Conservation (phyloP, 2,797 vertebrate species). For the Hylomyscus alleni region DNA sequence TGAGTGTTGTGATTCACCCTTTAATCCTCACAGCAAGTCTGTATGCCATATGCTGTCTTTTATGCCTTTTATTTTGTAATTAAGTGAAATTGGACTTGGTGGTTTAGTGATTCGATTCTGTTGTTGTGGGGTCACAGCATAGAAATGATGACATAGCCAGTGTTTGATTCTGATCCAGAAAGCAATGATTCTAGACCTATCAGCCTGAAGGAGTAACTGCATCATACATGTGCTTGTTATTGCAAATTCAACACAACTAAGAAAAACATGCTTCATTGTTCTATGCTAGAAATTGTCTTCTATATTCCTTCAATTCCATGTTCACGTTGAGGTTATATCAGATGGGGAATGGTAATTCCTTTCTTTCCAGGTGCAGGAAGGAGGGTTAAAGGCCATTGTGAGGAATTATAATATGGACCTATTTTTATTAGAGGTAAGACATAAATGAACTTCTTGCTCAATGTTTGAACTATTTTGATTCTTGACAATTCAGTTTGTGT, state of each 20-base stretch:
- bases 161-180: neutral
- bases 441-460: neutral
- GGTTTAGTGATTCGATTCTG: neutral
- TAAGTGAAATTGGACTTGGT: neutral
- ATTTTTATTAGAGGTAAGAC: neutral
- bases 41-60: neutral
- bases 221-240: neutral
- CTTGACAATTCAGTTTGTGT: neutral
- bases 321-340: neutral
- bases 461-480: slow-evolving; percentile 9
- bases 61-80: neutral
- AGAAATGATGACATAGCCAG: neutral
- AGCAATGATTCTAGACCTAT: neutral
- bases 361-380: neutral
- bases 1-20: neutral
- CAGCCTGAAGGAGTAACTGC: neutral
- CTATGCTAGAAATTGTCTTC: neutral
- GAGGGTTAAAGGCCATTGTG: neutral
- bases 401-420: neutral
- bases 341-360: neutral
- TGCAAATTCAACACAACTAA: slow-evolving; percentile 10
- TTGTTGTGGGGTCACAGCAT: neutral
- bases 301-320: neutral
- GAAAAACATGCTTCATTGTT: neutral
- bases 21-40: neutral